Base-by-base conservation (phyloP, 1,140 invertebrate species). In the Lethrus apterus region DNA sequence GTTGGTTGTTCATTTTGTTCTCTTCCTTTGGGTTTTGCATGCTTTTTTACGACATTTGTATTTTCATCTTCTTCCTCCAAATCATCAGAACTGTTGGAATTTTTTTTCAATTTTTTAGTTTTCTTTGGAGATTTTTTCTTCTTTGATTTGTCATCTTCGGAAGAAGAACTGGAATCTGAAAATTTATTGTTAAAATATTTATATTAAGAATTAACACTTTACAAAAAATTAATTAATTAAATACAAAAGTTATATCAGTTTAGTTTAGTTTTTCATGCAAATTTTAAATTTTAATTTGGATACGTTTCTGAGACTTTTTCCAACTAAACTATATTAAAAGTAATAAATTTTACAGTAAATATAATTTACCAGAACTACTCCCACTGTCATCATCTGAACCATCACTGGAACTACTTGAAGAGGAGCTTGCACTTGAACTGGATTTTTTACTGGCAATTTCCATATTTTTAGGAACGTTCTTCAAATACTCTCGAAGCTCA, bases 401-500 rank as follows among this genome's bases (percentile, higher is more conserved):
- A 11, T 30, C 41, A 45, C 48, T 56, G 33, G 55, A 59, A 41
- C 30, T 32, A 40, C 46, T 51, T 11, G 55, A 56, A 42, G 56
- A 60, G 19, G 52, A 59, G 21, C 48, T 46, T 26, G 34, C 48
- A 51, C 48, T 56, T 5, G 24, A 54, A 15, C 44, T 44, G 14
- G 63, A 64, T 31, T 44, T 46, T 13, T 52, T 45, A 26, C 49
- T 47, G 11, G 66, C 62, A 42, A 62, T 63, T 57, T 41, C 64
- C 57, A 31, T 55, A 60, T 46, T 65, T 70, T 89, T 91, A 1
- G 87, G 83, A 56, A 83, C 77, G 58, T 77, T 79, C 64, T 93
- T 94, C 24, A 96, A 70, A 73, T 94, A 90, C 60, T 93, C 89
- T 44, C 93, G 69, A 10, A 97, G 69, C 59, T 93, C 91, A 74